A percentile compares a stretch with the other conserved stretches of the same genome.
Conservation (phyloP, 2,797 vertebrate species). For the Hipposideros larvatus region DNA sequence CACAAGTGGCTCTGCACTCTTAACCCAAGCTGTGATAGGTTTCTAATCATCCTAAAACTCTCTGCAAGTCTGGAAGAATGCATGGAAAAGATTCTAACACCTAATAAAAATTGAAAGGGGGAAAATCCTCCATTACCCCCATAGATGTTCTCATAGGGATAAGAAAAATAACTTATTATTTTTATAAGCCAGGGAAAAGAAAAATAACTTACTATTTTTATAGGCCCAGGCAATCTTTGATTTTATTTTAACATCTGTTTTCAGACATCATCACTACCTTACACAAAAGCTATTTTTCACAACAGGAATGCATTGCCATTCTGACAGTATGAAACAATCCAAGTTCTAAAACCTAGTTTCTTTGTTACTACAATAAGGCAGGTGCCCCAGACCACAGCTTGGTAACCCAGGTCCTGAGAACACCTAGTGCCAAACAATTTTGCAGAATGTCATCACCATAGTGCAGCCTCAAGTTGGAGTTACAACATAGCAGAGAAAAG, state of each 20-base stretch:
- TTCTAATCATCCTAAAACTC: neutral
- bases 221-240: conserved; percentile 16
- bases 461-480: neutral
- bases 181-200: neutral
- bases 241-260: conserved; percentile 60
- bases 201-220: conserved; percentile 57
- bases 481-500: neutral
- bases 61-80: neutral
- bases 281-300: conserved; percentile 10
- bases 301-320: conserved; percentile 16
- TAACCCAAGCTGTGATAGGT: neutral
- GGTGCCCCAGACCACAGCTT: neutral
- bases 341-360: conserved; percentile 11
- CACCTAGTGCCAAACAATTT: neutral
- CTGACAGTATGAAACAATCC: conserved; percentile 10
- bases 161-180: conserved; percentile 38
- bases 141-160: neutral
- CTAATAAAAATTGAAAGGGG: conserved; percentile 3
- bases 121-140: neutral
- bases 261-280: neutral
- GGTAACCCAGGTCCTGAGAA: neutral
- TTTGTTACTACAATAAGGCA: neutral
- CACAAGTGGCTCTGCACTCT: neutral
- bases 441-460: neutral
- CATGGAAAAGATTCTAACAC: neutral